Conservation (phyloP, 2,797 vertebrate species). For the Chrysocyon brachyurus region DNA sequence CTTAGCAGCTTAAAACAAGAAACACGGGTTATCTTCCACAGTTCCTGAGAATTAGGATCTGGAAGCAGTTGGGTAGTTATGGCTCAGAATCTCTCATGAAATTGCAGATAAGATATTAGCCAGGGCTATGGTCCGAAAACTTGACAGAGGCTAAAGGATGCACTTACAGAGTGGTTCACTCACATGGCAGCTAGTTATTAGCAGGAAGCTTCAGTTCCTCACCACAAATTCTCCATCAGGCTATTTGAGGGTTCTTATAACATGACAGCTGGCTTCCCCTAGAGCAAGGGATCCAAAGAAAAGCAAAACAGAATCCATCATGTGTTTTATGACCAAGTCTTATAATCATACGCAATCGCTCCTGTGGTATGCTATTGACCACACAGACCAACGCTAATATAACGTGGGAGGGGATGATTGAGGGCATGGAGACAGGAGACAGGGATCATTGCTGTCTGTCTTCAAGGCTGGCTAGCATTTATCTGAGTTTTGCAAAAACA, state of each 20-base stretch:
- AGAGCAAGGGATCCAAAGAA: neutral
- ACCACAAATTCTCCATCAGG: neutral
- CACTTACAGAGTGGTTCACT: neutral
- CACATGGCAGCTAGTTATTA: neutral
- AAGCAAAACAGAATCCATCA: neutral
- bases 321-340: neutral
- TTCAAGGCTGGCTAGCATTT: neutral
- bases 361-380: neutral
- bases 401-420: neutral
- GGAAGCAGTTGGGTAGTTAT: neutral
- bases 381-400: neutral
- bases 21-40: neutral
- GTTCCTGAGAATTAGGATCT: neutral
- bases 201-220: neutral
- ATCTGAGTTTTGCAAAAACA: neutral
- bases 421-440: neutral
- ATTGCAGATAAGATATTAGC: neutral
- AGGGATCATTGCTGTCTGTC: neutral
- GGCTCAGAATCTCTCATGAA: neutral
- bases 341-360: neutral
- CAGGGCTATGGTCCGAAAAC: neutral
- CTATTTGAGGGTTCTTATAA: neutral
- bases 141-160: neutral
- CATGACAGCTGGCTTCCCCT: neutral
- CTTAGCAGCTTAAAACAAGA: neutral